Evolutionary conservation across 2,797 vertebrate genomes (phyloP).

Genomic region (Falco concolor): DNA sequence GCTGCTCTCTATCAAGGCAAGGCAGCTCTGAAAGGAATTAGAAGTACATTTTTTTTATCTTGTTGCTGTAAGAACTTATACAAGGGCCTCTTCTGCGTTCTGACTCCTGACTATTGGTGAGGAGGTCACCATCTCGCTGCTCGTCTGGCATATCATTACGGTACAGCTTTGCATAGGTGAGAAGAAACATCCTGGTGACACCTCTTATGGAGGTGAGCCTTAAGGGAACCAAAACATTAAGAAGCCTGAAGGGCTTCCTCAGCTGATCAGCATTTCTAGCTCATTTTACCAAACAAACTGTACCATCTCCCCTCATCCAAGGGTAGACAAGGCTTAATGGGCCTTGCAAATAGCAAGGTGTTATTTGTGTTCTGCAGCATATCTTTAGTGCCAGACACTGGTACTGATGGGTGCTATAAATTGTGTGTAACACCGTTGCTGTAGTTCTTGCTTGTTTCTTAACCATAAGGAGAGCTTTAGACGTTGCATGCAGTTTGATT

Average conservation of each 20-base stretch:
- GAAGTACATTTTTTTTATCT: background rate
- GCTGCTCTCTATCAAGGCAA: background rate
- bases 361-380: background rate
- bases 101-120: background rate
- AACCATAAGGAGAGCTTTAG: background rate
- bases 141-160: background rate
- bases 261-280: background rate
- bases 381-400: background rate
- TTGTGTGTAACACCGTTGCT: background rate
- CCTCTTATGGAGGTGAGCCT: background rate
- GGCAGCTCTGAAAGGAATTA: background rate
- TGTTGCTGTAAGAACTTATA: background rate
- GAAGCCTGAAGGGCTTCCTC: background rate
- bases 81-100: accelerated
- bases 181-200: background rate
- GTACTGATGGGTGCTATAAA: background rate
- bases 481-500: background rate
- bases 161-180: background rate
- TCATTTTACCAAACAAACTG: background rate
- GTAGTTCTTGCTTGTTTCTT: background rate
- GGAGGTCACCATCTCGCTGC: background rate
- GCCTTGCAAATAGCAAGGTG: background rate
- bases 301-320: background rate
- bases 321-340: background rate
- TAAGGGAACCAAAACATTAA: background rate